Percentiles rank a stretch among this genome's conserved stretches.
These are phyloP conservation scores for Nixonia krombeini DNA, from an alignment of 1,140 invertebrate genomes.

Conservation along the genomic window DNA sequence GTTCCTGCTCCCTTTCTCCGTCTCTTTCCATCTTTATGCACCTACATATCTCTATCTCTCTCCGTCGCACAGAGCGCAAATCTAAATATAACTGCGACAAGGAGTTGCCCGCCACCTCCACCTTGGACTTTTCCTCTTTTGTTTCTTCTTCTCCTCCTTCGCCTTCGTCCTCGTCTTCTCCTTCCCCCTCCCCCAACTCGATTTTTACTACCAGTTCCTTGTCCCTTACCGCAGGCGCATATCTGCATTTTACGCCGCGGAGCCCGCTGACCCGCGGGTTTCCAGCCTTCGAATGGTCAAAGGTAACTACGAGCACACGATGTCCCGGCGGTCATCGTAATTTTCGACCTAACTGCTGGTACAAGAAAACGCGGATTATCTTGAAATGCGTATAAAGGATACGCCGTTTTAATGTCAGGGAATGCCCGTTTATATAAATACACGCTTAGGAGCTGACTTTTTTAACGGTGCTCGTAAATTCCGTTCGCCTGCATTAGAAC, in stretches of 20 bases:
- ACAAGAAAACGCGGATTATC: conserved; percentile 19
- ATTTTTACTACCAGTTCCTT: conserved; percentile 40
- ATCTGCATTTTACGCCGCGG: conserved; percentile 37
- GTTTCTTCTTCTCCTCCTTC: conserved; percentile 12
- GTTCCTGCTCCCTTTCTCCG: conserved; percentile 25
- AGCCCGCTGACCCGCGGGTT: conserved; percentile 1
- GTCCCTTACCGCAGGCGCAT: conserved; percentile 25
- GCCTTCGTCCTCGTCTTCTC: conserved; percentile 8
- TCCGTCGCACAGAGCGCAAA: conserved; percentile 30
- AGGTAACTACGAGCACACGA: conserved; percentile 33
- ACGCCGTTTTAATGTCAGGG: conserved; percentile 4
- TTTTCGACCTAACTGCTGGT: conserved; percentile 43
- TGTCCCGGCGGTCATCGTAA: conserved; percentile 36
- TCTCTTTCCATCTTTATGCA: conserved; percentile 24
- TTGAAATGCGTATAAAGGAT: conserved; percentile 19
- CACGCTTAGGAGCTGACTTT: background rate
- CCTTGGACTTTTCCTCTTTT: conserved; percentile 34
- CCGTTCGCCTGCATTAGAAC: background rate
- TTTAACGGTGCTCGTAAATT: background rate
- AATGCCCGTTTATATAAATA: conserved; percentile 4
- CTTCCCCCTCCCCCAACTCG: too few species aligned
- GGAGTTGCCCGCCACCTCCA: conserved; percentile 46
- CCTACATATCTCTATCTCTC: conserved; percentile 26
- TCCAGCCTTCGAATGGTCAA: conserved; percentile 34
- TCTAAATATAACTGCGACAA: conserved; percentile 49